These are phyloP conservation scores for Notamacropus eugenii DNA, from an alignment of 2,797 vertebrate genomes.

Conservation along the genomic window DNA sequence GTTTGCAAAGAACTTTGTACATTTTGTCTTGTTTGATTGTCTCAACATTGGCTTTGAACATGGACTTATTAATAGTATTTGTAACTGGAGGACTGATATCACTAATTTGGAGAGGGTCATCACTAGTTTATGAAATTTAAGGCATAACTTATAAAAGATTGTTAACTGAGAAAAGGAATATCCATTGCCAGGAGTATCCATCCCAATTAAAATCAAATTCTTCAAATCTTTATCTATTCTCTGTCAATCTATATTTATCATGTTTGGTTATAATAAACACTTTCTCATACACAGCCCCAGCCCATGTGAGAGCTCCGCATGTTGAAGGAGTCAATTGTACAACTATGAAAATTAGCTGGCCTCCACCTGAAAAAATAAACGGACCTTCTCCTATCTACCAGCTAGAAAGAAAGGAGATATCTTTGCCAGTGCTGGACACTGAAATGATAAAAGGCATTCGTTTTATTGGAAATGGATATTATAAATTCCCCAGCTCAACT, in stretches of 20 bases:
- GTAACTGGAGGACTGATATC: background rate
- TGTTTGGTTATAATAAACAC: conserved; percentile 32
- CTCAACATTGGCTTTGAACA: background rate
- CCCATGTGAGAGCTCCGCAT: conserved; percentile 84
- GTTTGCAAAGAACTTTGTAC: background rate
- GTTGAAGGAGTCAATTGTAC: conserved; percentile 89
- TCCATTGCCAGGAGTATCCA: background rate
- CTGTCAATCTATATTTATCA: background rate
- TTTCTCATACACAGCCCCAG: conserved; percentile 86
- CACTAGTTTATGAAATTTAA: background rate
- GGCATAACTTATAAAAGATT: background rate
- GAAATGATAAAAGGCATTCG: conserved; percentile 88
- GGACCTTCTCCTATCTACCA: conserved; percentile 92
- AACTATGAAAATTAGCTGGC: conserved; percentile 88
- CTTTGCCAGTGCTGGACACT: conserved; percentile 85
- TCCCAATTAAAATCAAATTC: background rate
- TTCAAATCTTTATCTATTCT: background rate
- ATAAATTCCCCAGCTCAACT: conserved; percentile 88
- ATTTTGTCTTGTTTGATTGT: background rate
- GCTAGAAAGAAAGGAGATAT: conserved; percentile 91
- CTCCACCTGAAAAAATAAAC: conserved; percentile 89
- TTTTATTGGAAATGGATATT: conserved; percentile 91
- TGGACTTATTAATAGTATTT: background rate
- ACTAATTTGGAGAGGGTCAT: background rate
- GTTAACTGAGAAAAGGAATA: background rate